Conservation (phyloP, 2,113 vertebrate species). For the Caloenas nicobarica region DNA sequence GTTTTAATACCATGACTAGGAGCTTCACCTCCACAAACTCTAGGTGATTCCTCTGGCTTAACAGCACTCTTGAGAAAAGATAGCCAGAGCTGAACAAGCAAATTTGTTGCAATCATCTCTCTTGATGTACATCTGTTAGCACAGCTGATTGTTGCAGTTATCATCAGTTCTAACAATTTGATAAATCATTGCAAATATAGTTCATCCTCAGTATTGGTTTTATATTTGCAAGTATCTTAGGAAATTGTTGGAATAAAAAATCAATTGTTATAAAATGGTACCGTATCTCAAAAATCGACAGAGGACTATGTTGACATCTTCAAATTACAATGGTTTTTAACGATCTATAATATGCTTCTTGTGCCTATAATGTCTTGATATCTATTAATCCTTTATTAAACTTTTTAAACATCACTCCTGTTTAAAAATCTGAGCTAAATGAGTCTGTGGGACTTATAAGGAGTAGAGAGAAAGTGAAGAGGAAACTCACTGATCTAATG, state of each 20-base stretch:
- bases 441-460: not conserved
- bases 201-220: not conserved
- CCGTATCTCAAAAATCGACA: not conserved
- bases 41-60: not conserved
- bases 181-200: not conserved
- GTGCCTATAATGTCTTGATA: not conserved
- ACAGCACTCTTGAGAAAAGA: not conserved
- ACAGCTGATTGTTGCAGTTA: not conserved
- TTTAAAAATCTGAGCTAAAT: not conserved
- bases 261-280: not conserved
- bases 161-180: not conserved
- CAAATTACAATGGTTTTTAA: not conserved
- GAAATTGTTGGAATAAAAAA: not conserved
- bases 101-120: not conserved
- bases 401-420: not conserved
- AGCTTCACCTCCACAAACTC: not conserved
- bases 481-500: not conserved
- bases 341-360: not conserved
- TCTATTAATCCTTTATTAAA: not conserved
- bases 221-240: not conserved
- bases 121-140: not conserved
- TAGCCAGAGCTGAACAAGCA: not conserved
- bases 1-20: not conserved
- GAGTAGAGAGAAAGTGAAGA: not conserved
- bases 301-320: not conserved